A percentile compares a stretch with the other conserved stretches of the same genome.
These are phyloP conservation scores for Dioctria linearis DNA, from an alignment of 2,888 invertebrate genomes.

Conservation along the genomic window DNA sequence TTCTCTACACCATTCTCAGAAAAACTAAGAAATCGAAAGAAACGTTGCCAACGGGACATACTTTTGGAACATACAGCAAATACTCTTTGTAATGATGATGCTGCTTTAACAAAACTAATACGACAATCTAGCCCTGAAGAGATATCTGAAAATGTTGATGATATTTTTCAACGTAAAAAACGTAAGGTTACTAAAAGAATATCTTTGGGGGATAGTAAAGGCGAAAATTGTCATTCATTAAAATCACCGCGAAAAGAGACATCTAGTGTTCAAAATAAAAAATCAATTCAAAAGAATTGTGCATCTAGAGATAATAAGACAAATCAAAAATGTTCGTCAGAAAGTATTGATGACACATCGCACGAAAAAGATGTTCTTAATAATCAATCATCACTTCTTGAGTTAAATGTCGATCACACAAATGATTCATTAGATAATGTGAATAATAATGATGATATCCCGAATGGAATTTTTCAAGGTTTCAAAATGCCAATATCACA, in stretches of 20 bases:
- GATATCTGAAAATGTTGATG: constrained; percentile 43
- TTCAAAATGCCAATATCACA: constrained; percentile 66
- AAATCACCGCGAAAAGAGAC: too few relatives aligned
- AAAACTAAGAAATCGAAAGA: constrained; percentile 58
- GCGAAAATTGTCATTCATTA: too few relatives aligned
- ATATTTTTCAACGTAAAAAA: constrained; percentile 44
- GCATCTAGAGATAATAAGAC: neutral
- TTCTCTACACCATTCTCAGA: constrained; percentile 54
- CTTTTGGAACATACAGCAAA: constrained; percentile 55
- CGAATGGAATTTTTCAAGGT: constrained; percentile 62
- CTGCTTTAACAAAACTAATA: constrained; percentile 22
- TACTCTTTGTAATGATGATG: constrained; percentile 9
- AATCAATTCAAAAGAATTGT: neutral
- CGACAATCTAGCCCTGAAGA: constrained; percentile 27
- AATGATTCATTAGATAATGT: neutral
- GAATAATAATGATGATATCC: neutral
- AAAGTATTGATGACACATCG: neutral
- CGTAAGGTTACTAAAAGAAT: constrained; percentile 5
- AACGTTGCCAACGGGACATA: constrained; percentile 58
- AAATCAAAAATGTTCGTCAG: too few relatives aligned
- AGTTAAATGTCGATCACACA: neutral
- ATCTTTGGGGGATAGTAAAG: neutral
- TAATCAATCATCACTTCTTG: neutral
- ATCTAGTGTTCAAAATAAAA: neutral
- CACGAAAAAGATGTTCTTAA: neutral